phyloP scores from a whole-genome alignment of 2,888 invertebrate genomes.

The Liodrosophila aerea region DNA sequence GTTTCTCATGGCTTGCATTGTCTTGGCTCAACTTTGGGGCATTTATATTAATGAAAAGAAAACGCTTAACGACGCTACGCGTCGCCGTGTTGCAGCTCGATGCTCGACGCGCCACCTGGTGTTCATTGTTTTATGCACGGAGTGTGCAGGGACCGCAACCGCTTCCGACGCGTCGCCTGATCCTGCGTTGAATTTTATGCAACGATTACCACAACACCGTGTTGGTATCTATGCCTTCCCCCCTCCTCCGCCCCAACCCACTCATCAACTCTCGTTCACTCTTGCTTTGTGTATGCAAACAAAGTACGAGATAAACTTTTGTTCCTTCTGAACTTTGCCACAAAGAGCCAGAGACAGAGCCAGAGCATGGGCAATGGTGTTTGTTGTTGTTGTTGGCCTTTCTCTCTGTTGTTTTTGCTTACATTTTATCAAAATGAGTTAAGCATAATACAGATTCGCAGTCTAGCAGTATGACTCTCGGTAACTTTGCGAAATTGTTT shows the following conservation, averaged over 20 bases:
- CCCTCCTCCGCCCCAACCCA: neutral
- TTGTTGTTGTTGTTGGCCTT: slow-evolving; percentile 19
- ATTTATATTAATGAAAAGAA: slow-evolving; percentile 71
- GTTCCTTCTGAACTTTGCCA: slow-evolving; percentile 69
- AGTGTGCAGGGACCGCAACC: slow-evolving; percentile 35
- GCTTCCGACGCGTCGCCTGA: slow-evolving; percentile 37
- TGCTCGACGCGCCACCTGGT: slow-evolving; percentile 9
- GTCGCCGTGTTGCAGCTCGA: slow-evolving; percentile 24
- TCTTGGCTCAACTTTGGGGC: slow-evolving; percentile 45
- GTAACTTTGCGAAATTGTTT: slow-evolving; percentile 51
- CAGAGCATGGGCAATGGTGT: neutral
- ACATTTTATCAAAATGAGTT: slow-evolving; percentile 58
- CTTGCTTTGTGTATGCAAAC: slow-evolving; percentile 63
- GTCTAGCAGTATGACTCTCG: slow-evolving; percentile 7
- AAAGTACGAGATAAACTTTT: slow-evolving; percentile 76
- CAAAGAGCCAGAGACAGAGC: neutral
- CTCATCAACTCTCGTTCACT: neutral
- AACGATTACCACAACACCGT: slow-evolving; percentile 28
- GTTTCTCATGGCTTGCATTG: neutral
- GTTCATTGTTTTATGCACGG: slow-evolving; percentile 58
- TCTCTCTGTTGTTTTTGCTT: slow-evolving; percentile 30
- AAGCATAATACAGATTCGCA: slow-evolving; percentile 51
- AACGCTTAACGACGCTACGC: slow-evolving; percentile 53
- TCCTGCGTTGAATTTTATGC: slow-evolving; percentile 52
- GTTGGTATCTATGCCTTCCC: neutral